phyloP scores from a whole-genome alignment of 1,140 invertebrate species.

The Scaptomyza graminum region DNA sequence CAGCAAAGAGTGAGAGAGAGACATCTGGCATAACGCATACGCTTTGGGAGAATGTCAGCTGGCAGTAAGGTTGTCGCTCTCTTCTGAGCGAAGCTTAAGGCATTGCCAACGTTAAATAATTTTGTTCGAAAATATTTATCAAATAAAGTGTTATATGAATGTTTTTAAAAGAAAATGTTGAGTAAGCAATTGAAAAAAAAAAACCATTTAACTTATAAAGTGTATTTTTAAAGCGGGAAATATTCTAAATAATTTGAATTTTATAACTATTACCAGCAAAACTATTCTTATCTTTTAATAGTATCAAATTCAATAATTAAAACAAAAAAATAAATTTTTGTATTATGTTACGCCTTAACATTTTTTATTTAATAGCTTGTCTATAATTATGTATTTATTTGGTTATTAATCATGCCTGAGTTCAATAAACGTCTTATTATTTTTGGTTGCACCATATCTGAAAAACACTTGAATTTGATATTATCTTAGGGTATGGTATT shows the following conservation, averaged over 20 bases:
- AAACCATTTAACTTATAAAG: no score
- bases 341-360: no score
- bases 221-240: no score
- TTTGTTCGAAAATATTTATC: not conserved
- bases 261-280: not conserved
- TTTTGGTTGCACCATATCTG: not conserved
- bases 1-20: constrained; percentile 12
- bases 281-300: no score
- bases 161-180: not conserved
- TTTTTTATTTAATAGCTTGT: no score
- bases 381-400: not conserved
- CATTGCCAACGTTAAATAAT: constrained; percentile 28
- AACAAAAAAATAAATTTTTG: no score
- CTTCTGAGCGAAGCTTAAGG: not conserved
- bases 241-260: no score
- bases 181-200: not conserved
- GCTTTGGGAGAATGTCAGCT: constrained; percentile 12
- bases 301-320: no score
- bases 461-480: not conserved
- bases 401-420: no score
- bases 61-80: not conserved
- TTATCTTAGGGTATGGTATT: constrained; percentile 21
- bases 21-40: not conserved
- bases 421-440: not conserved
- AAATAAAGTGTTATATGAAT: not conserved